phyloP scores from a whole-genome alignment of 2,888 invertebrate species.

The Agrotis puta region DNA sequence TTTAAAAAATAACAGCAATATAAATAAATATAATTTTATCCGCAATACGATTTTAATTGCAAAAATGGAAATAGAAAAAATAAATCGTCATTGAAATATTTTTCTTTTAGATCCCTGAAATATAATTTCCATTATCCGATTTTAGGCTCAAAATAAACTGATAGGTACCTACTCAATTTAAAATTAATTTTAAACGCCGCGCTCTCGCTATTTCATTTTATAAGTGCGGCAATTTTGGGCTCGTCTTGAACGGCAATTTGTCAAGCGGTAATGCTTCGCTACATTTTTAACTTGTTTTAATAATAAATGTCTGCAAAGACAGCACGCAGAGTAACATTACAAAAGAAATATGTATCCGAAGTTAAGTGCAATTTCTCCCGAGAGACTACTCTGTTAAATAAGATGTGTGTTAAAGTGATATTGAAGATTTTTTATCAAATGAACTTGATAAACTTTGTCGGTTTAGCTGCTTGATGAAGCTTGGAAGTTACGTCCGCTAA shows the following conservation, averaged over 20 bases:
- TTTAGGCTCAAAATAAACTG: constrained; percentile 31
- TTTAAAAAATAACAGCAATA: no score
- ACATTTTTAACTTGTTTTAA: constrained; percentile 34
- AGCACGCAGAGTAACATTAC: background rate
- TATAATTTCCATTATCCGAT: constrained; percentile 34
- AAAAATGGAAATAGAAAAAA: background rate
- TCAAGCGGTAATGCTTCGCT: constrained; percentile 27
- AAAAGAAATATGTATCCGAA: background rate
- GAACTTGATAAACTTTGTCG: constrained; percentile 8
- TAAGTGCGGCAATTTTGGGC: constrained; percentile 10
- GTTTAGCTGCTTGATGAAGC: constrained; percentile 16
- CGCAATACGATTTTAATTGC: no score
- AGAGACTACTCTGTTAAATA: constrained; percentile 7
- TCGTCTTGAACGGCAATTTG: constrained; percentile 11
- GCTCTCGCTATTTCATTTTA: background rate
- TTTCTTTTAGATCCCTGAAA: constrained; percentile 10
- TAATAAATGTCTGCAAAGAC: constrained; percentile 17
- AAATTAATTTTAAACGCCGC: constrained; percentile 46
- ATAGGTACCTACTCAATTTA: constrained; percentile 29
- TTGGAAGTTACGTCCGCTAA: constrained; percentile 14
- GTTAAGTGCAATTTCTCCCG: constrained; percentile 5
- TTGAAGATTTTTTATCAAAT: constrained; percentile 23
- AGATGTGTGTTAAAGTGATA: constrained; percentile 1
- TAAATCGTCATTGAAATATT: background rate
- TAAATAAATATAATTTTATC: no score